Base-by-base conservation (phyloP, 2,797 vertebrate species). In the Poecile montanus region DNA sequence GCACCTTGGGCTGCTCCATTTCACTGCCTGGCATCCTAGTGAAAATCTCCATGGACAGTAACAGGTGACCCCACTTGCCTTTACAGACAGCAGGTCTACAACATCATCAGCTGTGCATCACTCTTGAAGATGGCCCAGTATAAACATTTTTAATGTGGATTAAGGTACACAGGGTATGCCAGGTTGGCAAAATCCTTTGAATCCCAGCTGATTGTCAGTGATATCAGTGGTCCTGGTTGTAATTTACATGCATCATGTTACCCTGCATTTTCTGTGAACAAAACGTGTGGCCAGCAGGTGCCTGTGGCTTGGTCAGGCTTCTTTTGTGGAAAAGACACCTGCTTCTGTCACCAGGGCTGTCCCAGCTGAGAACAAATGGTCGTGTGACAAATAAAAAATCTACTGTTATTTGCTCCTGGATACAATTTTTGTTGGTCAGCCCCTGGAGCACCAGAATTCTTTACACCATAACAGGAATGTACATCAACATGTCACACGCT, bases 151-250 rank as follows among this genome's bases (percentile, higher is more conserved):
- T 45, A 29, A 12, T 10, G 29, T 44, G 30, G 19, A 40, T 63
- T 63, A 67, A 48, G 54, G 26, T 19, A 68, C 16, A 65, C 5
- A 67, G 71, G 12, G 13, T 51, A 6, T 7, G 3, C 7, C 48
- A 53, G 21, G 6, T 23, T 48, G 29, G 44, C 11, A 73, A n/a
- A 61, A 22, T 19, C 44, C 26, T 21, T 45, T 75, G 54, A 89
- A 27, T 34, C 17, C 12, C 53, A 85, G 60, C 9, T 66, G 42
- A 61, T 19, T 6, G 0, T 11, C 58, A 53, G 44, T 2, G 1
- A 21, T 51, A 47, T 11, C 30, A n/a, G 32, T 0, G 1, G 36
- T 12, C 12, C 10, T 60, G 20, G 30, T 1, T 68, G 13, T 23
- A 42, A 42, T 7, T 48, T 21, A 6, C 7, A 3, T 25, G 7